Evolutionary conservation across 2,113 vertebrate species (phyloP), one percentile per base, ranked within the genome.

Genomic region (Procavia capensis): DNA sequence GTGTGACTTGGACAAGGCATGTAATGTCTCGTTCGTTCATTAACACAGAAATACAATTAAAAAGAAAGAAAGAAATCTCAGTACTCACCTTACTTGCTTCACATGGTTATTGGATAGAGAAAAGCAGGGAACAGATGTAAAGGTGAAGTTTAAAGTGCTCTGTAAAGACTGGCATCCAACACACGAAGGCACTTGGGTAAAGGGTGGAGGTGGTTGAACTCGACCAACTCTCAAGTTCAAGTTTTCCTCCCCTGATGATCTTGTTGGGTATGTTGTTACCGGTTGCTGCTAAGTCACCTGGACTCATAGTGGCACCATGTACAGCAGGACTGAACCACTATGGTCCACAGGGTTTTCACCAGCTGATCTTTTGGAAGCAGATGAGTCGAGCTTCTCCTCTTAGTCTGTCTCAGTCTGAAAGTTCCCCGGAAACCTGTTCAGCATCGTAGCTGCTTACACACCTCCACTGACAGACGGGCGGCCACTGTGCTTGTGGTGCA

Each of bases 161-260:
- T 43, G 7, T 11, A 41, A 50, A 27, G 20, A 45, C 63, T 39
- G 1, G 66, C 47, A 29, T 85, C n/a, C 4, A 20, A 68, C 0
- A 1, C 47, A 2, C n/a, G 24, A 72, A 57, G 83, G 20, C n/a
- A 20, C 43, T n/a, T 64, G 39, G 25, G 7, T 66, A 9, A 70
- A 47, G 6, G 6, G 6, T 0, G 1, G n/a, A 70, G 43, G 13
- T 2, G 4, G 24, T 1, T 66, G 66, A 17, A 5, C 6, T 6
- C 0, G 9, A 70, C 7, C 16, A 80, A 34, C 63, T 86, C 31
- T 68, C n/a, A 79, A 36, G 45, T n/a, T 74, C 50, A 82, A 76
- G 61, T 11, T 6, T 25, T 16, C n/a, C 59, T 54, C 50, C 61
- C 22, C 16, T 5, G 57, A 63, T 45, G 2, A 79, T 6, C n/a